Percentiles rank a stretch among this genome's conserved stretches.
Conservation (phyloP, 2,888 invertebrate species). For the Drosophila fulvimacula region DNA sequence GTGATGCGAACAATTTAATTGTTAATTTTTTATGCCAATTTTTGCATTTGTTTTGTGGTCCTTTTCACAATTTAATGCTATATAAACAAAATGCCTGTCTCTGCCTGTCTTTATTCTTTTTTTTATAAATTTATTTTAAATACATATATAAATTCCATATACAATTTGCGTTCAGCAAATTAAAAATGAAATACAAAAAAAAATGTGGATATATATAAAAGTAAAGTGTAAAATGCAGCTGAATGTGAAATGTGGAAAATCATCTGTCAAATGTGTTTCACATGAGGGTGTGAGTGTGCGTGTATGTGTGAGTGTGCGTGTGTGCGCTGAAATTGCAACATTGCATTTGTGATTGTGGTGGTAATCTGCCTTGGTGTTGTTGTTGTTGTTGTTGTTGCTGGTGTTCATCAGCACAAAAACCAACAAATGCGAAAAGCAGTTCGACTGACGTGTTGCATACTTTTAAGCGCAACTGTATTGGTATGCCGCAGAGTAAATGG, state of each 20-base stretch:
- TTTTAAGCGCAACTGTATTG: slow-evolving; percentile 49
- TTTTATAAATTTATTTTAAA: slow-evolving; percentile 42
- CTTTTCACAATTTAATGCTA: slow-evolving; percentile 58
- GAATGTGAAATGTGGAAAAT: slow-evolving; percentile 71
- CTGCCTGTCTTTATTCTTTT: slow-evolving; percentile 3
- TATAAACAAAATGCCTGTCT: slow-evolving; percentile 49
- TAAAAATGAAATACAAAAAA: slow-evolving; percentile 19
- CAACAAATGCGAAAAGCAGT: slow-evolving; percentile 10
- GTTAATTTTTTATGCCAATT: slow-evolving; percentile 28
- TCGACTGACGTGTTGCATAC: slow-evolving; percentile 53
- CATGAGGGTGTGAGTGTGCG: neutral
- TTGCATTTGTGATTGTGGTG: slow-evolving; percentile 45
- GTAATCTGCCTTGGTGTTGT: slow-evolving; percentile 36
- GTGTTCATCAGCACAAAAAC: slow-evolving; percentile 18
- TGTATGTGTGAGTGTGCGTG: neutral
- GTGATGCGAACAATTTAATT: slow-evolving; percentile 17
- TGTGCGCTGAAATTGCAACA: slow-evolving; percentile 42
- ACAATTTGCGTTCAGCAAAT: slow-evolving; percentile 36
- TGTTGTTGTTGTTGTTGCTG: slow-evolving; percentile 18
- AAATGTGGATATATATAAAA: neutral
- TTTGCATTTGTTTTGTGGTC: slow-evolving; percentile 48
- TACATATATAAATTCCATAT: slow-evolving; percentile 52
- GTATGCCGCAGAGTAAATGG: slow-evolving; percentile 14
- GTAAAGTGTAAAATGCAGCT: slow-evolving; percentile 28
- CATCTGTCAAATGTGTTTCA: slow-evolving; percentile 63